phyloP scores from a whole-genome alignment of 2,888 invertebrate genomes.

The Dryadula phaetusa region DNA sequence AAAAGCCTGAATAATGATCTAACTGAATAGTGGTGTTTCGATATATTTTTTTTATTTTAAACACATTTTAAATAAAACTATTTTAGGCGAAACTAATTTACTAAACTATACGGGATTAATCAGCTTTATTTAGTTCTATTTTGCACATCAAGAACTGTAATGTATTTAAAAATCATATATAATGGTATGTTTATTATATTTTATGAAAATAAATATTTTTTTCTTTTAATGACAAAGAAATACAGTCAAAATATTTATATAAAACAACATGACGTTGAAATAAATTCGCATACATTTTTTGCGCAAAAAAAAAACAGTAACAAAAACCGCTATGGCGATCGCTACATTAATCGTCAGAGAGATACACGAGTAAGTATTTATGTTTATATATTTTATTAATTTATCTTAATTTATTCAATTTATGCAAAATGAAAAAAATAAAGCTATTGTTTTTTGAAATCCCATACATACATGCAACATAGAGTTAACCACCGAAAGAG shows the following conservation, averaged over 20 bases:
- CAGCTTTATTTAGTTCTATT: too few relatives aligned
- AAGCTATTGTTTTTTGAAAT: too few relatives aligned
- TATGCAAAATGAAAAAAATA: too few relatives aligned
- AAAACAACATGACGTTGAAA: slow-evolving; percentile 6
- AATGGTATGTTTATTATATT: too few relatives aligned
- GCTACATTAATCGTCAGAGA: slow-evolving; percentile 1
- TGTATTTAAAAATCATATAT: too few relatives aligned
- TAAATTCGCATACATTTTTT: not conserved
- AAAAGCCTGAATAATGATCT: slow-evolving; percentile 2
- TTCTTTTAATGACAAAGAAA: not conserved
- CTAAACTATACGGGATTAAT: too few relatives aligned
- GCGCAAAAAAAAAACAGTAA: not conserved
- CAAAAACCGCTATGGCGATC: slow-evolving; percentile 12
- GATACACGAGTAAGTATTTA: not conserved
- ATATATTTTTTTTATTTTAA: too few relatives aligned
- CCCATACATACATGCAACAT: too few relatives aligned
- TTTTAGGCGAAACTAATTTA: too few relatives aligned
- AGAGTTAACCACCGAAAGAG: too few relatives aligned
- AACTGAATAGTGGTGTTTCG: not conserved
- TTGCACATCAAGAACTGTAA: too few relatives aligned
- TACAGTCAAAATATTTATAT: not conserved
- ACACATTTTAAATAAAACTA: too few relatives aligned
- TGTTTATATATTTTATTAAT: not conserved
- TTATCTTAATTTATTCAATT: not conserved
- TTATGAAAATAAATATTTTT: not conserved